Evolutionary conservation across 1,140 invertebrate genomes (phyloP).

Genomic region (Pachypsylla venusta): DNA sequence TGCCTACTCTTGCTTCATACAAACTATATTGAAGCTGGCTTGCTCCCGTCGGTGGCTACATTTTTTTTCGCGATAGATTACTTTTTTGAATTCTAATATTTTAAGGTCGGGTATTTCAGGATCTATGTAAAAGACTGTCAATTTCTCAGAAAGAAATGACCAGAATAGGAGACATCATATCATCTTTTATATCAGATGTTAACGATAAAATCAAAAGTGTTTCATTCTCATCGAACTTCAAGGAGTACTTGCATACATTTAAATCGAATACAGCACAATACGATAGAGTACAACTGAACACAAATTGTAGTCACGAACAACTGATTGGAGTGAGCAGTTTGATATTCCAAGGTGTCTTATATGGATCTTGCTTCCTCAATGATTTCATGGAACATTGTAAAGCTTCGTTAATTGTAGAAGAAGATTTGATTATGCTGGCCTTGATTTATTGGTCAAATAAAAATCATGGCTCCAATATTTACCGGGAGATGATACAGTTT

Average conservation of each 20-base stretch:
- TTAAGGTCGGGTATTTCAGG: background rate
- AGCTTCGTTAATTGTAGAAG: slow-evolving; percentile 38
- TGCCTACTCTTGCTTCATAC: too few relatives aligned
- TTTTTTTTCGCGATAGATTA: too few relatives aligned
- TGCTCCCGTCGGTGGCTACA: too few relatives aligned
- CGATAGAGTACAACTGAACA: slow-evolving; percentile 27
- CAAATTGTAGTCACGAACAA: slow-evolving; percentile 27
- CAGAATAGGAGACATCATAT: background rate
- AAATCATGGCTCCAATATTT: slow-evolving; percentile 28
- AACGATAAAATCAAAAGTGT: background rate
- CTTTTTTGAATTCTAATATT: too few relatives aligned
- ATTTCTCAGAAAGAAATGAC: slow-evolving; percentile 15
- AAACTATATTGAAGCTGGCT: too few relatives aligned
- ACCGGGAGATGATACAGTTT: slow-evolving; percentile 34
- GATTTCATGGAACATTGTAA: slow-evolving; percentile 36
- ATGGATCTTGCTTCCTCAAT: slow-evolving; percentile 33
- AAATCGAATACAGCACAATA: slow-evolving; percentile 32
- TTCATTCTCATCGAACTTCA: background rate
- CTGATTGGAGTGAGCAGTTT: slow-evolving; percentile 30
- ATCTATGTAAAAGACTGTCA: slow-evolving; percentile 10
- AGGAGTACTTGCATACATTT: slow-evolving; percentile 29
- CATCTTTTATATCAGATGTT: slow-evolving; percentile 8
- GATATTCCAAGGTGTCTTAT: slow-evolving; percentile 43
- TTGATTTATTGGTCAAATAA: slow-evolving; percentile 48
- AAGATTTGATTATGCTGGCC: slow-evolving; percentile 44